Evolutionary conservation across 2,797 vertebrate species (phyloP), one percentile per base, ranked within the genome.

Genomic region (Loris lydekkerianus): DNA sequence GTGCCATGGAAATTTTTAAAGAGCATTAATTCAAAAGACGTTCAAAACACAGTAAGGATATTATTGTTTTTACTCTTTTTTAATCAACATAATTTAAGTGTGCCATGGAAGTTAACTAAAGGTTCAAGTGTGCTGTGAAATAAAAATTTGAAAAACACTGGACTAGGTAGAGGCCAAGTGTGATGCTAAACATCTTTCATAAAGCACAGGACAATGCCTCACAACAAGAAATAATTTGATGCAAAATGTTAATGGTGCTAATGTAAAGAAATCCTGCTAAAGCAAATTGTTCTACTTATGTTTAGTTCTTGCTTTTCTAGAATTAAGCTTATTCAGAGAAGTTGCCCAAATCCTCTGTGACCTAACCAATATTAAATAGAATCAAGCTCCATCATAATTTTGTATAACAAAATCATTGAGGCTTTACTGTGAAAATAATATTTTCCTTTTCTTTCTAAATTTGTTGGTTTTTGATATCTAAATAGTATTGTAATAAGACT

Each of bases 391-490:
- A 3, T 88, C 27, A 77, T 73, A 29, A 60, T 72, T 93, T 95
- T 86, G 8, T 84, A 69, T 91, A 82, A 61, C 7, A 89, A 78
- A 96, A 73, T 80, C 11, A 58, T 75, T 37, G 46, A 40, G 8
- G 4, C 18, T 95, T 21, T 0, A 37, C 18, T 11, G 40, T 72
- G 9, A 1, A 67, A 40, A 23, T 46, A 20, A 15, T 69, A 58
- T 56, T 96, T 89, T 88, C 13, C 14, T 60, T 76, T 60, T 70
- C 23, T 70, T 90, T 91, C 34, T 84, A 58, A 58, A 20, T 34
- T 29, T 61, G 3, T 37, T 80, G 27, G 49, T 17, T 91, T 87
- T 69, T 29, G 5, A 23, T 49, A 27, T 72, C 14, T 86, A 84
- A 63, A 63, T 81, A 14, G 21, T 60, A 73, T 46, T 27, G 56